Evolutionary conservation across 2,113 vertebrate genomes (phyloP).

Genomic region (Pachycephala philippinensis): DNA sequence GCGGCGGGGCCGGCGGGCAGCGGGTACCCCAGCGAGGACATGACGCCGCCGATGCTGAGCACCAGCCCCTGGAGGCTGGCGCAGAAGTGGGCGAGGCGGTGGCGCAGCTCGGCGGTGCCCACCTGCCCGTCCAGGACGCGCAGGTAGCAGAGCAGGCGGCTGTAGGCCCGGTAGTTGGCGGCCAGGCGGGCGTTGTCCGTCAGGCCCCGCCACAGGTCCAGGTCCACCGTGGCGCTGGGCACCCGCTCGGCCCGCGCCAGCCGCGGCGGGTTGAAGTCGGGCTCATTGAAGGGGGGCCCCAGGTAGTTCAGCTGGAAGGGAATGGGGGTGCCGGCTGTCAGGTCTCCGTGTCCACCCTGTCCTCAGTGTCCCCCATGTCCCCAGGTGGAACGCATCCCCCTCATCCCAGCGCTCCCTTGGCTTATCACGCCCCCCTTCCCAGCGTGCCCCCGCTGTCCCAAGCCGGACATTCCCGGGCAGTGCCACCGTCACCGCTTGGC

Average conservation of each 20-base stretch:
- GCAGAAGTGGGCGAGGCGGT: conserved; percentile 89
- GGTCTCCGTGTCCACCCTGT: accelerated
- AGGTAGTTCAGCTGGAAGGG: conserved; percentile 86
- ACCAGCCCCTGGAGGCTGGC: conserved; percentile 90
- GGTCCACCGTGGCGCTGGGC: conserved; percentile 89
- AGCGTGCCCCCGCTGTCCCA: accelerated
- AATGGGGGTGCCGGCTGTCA: accelerated
- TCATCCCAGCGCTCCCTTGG: background rate
- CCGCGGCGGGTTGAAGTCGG: conserved; percentile 91
- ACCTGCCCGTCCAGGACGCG: conserved; percentile 84
- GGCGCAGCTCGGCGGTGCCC: conserved; percentile 86
- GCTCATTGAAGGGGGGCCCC: conserved; percentile 93
- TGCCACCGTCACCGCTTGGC: background rate
- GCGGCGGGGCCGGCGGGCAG: conserved; percentile 67
- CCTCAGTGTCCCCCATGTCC: accelerated
- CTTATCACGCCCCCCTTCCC: too few relatives aligned
- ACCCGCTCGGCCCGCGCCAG: conserved; percentile 84
- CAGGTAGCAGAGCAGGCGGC: conserved; percentile 88
- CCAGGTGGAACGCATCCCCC: accelerated
- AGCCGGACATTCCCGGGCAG: background rate
- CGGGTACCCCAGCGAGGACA: conserved; percentile 87
- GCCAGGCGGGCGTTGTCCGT: conserved; percentile 90
- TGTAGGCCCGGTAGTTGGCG: conserved; percentile 94
- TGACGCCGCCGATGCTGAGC: conserved; percentile 89
- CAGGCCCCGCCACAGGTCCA: conserved; percentile 90